Conservation (phyloP, 2,888 invertebrate genomes). For the Mimas tiliae region DNA sequence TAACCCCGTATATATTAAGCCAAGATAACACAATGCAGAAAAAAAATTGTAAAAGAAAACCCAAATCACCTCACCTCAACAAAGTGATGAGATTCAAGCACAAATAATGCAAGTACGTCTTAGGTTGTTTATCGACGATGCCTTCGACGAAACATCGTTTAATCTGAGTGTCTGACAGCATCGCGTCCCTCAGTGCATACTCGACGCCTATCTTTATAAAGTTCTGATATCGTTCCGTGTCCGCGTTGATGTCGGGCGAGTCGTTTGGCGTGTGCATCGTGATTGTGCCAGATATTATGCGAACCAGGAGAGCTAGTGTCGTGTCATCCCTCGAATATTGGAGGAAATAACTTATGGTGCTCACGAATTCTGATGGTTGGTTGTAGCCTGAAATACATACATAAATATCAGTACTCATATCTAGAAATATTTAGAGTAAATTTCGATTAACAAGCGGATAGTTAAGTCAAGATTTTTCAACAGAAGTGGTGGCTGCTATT, state of each 20-base stretch:
- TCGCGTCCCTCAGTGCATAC: conserved; percentile 69
- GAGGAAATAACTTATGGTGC: conserved; percentile 85
- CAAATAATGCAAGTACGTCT: conserved; percentile 73
- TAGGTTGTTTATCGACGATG: conserved; percentile 59
- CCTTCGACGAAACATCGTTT: conserved; percentile 68
- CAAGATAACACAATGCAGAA: too few species aligned
- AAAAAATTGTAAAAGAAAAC: neutral
- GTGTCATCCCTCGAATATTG: conserved; percentile 84
- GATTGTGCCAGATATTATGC: conserved; percentile 86
- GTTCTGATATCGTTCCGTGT: conserved; percentile 70
- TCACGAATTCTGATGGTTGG: conserved; percentile 86
- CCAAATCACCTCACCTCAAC: conserved; percentile 58
- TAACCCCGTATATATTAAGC: too few species aligned
- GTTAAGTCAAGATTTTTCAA: too few species aligned
- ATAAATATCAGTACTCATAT: too few species aligned
- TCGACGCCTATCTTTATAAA: conserved; percentile 72
- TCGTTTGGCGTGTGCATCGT: conserved; percentile 74
- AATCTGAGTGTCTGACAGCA: conserved; percentile 67
- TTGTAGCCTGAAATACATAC: conserved; percentile 75
- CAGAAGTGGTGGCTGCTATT: too few species aligned
- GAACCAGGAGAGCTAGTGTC: conserved; percentile 86
- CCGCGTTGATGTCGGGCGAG: conserved; percentile 60
- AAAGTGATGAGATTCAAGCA: conserved; percentile 74
- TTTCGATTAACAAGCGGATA: too few species aligned
- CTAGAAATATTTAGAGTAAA: too few species aligned